Base-by-base conservation (phyloP, 2,888 invertebrate genomes). In the Orthosia gracilis region DNA sequence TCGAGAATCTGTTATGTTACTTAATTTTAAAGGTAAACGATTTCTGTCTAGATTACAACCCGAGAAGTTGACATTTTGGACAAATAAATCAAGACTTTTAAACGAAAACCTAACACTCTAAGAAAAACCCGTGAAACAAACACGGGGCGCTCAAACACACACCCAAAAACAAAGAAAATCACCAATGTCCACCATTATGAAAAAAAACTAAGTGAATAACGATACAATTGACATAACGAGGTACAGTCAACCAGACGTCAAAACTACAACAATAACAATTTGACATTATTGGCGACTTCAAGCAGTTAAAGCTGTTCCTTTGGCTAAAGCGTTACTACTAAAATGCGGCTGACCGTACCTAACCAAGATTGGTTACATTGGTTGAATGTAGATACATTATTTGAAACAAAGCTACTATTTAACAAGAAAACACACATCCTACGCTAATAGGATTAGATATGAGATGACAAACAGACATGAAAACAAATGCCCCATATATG, bases 381-480 rank as follows among this genome's bases (percentile, higher is more conserved):
- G n/a, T n/a, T n/a, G n/a, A n/a, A n/a, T n/a, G n/a, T n/a, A n/a
- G n/a, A n/a, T 40, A 21, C n/a, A 66, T 65, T 3, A 4, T 23
- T n/a, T 45, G 12, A 12, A 79, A 76, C 47, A 78, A 61, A 62
- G 57, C 68, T 18, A 49, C 47, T 69, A 21, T 78, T 57, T 65
- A 40, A 49, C 50, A 31, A 57, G 54, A 76, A 82, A 76, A 58
- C 52, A 15, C 18, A 69, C 52, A 45, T 57, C n/a, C 52, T 55
- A 62, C 54, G 74, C 71, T 85, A 84, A 85, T 71, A 67, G 74
- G 74, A 84, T 85, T 84, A 84, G 76, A 76, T 49, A 40, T 47
- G 31, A 54, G 9, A 65, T 65, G 85, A 76, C 73, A 78, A 74
- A 55, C 55, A 66, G 63, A 61, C 58, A 26, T 61, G n/a, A 61